Conservation (phyloP, 2,113 vertebrate species). For the Xyliphius kryptos region DNA sequence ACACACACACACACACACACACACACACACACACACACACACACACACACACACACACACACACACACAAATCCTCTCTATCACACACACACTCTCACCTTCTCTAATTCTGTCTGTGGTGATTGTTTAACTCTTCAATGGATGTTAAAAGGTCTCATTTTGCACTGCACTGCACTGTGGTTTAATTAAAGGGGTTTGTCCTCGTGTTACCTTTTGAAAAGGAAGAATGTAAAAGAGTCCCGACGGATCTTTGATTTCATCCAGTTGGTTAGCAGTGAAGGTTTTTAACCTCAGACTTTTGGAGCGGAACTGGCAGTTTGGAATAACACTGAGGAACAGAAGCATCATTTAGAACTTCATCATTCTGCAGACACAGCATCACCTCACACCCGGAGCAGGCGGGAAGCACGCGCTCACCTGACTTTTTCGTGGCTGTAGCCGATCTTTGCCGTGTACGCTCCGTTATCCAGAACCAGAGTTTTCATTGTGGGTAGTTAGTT, state of each 20-base stretch:
- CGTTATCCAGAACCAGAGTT: conserved; percentile 89
- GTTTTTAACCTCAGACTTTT: conserved; percentile 95
- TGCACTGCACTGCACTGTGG: too few species aligned
- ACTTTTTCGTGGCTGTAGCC: conserved; percentile 84
- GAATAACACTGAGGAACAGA: conserved; percentile 75
- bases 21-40: too few species aligned
- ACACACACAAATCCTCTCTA: too few species aligned
- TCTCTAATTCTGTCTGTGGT: too few species aligned
- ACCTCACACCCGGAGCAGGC: background rate
- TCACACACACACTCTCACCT: too few species aligned
- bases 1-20: too few species aligned
- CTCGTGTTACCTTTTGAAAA: conserved; percentile 82
- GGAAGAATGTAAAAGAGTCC: conserved; percentile 96
- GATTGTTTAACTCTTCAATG: too few species aligned
- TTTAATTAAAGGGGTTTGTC: too few species aligned
- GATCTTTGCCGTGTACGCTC: conserved; percentile 88
- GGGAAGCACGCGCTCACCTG: conserved; percentile 61
- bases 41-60: too few species aligned
- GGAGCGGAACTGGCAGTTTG: conserved; percentile 95
- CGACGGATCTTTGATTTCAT: conserved; percentile 97
- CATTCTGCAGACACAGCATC: too few species aligned
- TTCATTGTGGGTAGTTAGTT: conserved; percentile 63
- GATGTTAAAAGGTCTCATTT: too few species aligned
- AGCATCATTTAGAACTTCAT: background rate
- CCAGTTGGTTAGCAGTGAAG: conserved; percentile 93